Conservation (phyloP, 35 echinoderm and acorn worm species). For the Nesometra sesokonis region DNA sequence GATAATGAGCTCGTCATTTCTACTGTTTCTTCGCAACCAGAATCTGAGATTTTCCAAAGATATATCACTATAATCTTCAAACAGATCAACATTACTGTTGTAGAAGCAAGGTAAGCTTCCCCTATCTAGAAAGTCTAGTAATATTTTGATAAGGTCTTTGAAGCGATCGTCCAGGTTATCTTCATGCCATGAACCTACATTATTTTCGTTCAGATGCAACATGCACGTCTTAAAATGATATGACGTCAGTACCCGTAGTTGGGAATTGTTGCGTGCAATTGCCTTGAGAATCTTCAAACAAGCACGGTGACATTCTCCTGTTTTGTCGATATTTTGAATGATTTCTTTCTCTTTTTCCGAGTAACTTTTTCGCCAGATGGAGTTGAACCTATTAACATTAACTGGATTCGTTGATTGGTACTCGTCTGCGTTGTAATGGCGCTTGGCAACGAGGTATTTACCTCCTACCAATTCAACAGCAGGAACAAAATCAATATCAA, state of each 20-base stretch:
- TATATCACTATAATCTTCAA: too few species aligned
- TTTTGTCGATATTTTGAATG: background rate
- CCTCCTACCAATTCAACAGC: background rate
- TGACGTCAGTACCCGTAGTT: background rate
- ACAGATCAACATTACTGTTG: background rate
- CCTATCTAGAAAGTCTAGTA: background rate
- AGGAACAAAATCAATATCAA: background rate
- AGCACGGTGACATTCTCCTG: background rate
- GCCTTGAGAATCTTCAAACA: background rate
- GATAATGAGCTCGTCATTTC: too few species aligned
- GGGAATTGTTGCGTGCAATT: background rate
- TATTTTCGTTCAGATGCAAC: background rate
- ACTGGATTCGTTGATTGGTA: background rate
- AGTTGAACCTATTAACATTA: background rate
- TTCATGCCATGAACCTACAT: background rate
- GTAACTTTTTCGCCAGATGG: background rate
- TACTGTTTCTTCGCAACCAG: too few species aligned
- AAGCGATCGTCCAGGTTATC: background rate
- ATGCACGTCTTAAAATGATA: background rate
- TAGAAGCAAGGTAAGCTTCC: background rate
- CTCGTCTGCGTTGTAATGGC: background rate
- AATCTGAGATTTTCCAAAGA: too few species aligned
- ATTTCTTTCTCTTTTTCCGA: background rate
- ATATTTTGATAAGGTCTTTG: background rate
- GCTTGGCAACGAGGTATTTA: background rate